Evolutionary conservation across 2,797 vertebrate genomes (phyloP), one percentile per base, ranked within the genome.

Genomic region (Crypturellus tataupa): DNA sequence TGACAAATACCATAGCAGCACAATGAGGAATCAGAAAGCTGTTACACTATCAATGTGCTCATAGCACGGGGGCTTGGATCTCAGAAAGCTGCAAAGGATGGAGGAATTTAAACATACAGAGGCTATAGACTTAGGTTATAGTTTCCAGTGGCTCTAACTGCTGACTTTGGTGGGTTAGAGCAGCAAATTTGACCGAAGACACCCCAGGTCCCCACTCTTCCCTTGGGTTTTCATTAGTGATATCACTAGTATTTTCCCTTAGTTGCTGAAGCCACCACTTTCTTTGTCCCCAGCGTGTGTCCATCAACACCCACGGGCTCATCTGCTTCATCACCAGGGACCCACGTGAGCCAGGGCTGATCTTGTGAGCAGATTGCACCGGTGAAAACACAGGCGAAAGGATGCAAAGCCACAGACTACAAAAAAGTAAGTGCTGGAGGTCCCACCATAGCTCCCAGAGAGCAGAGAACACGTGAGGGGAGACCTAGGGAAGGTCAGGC

Each of bases 311-410:
- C 75, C 75, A 59, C 67, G 13, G 85, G 70, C 58, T 80, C 80
- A 11, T 10, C 44, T 25, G 76, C 69, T 37, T 47, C 79, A 35
- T 83, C 88, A 55, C 69, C 77, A 42, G 56, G 27, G 71, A 9
- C 58, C 91, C 94, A 94, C 46, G 59, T 80, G 85, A 95, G 62
- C 80, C 40, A 6, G 64, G 65, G 85, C 91, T 76, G 93, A 56
- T 44, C 70, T 21, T 20, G 56, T 37, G 62, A 77, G 62, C 62
- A 42, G 62, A 58, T 23, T 39, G 59, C 17, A 51, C 56, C 46
- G 42, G 80, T 6, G 19, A 60, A 68, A 91, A 80, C 65, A 62
- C 77, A 25, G 58, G 71, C 33, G n/a, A 63, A 35, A 47, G 71
- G 62, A 47, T 60, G 44, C 44, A 24, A 40, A 72, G 18, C 60